Percentiles rank a stretch among this genome's conserved stretches.
Evolutionary conservation across 2,797 vertebrate genomes (phyloP).

Genomic region (Silurus aristotelis): DNA sequence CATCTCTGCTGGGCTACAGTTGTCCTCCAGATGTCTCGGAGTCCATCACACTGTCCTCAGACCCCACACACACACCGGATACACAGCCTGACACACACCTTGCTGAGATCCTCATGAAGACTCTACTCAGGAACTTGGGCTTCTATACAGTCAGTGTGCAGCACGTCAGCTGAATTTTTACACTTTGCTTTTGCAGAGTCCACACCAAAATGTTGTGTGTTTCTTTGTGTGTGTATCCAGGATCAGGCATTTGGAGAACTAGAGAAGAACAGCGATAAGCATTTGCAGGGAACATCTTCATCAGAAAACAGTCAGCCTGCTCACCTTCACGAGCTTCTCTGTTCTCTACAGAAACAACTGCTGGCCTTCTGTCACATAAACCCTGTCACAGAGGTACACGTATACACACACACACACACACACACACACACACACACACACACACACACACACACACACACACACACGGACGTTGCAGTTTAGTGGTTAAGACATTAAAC

Average conservation of each 20-base stretch:
- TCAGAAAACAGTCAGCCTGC: slow-evolving; percentile 96
- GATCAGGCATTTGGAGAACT: slow-evolving; percentile 97
- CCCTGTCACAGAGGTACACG: slow-evolving; percentile 85
- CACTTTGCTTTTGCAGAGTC: background rate
- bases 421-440: background rate
- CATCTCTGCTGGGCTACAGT: slow-evolving; percentile 80
- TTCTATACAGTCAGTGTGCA: slow-evolving; percentile 76
- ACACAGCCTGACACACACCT: slow-evolving; percentile 65
- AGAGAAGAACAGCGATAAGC: slow-evolving; percentile 98
- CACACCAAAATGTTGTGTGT: background rate
- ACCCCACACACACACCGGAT: slow-evolving; percentile 65
- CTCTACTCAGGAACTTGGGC: slow-evolving; percentile 78
- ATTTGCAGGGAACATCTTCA: slow-evolving; percentile 86
- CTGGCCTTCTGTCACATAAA: slow-evolving; percentile 95
- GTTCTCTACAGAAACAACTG: slow-evolving; percentile 95
- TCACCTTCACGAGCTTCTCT: slow-evolving; percentile 94
- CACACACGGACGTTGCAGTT: background rate
- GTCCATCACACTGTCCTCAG: slow-evolving; percentile 55
- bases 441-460: background rate
- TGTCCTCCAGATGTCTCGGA: slow-evolving; percentile 61
- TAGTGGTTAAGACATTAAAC: too few species aligned
- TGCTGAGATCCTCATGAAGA: slow-evolving; percentile 80
- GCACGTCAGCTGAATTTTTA: background rate
- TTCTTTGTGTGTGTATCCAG: slow-evolving; percentile 65
- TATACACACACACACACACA: background rate